These are phyloP conservation scores for Morinoia aosen DNA, from an alignment of 2,888 invertebrate genomes.

Conservation along the genomic window DNA sequence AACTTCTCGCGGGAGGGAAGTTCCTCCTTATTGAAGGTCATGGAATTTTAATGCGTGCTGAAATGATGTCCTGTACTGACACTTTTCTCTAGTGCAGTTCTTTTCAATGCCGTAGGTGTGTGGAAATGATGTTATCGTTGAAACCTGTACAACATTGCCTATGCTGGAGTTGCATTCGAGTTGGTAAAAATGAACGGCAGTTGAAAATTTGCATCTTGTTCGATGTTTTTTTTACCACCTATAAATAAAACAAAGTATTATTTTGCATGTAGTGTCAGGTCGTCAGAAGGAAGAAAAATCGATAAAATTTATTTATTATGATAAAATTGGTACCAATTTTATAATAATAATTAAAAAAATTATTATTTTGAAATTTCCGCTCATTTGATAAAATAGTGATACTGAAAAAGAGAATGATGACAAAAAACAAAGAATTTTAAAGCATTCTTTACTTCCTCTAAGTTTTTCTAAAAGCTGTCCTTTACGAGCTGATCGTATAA, in stretches of 20 bases:
- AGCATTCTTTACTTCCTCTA: no score
- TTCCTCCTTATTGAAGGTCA: background rate
- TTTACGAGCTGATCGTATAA: no score
- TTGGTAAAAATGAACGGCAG: background rate
- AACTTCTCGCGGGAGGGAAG: background rate
- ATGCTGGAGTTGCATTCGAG: background rate
- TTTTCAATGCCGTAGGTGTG: background rate
- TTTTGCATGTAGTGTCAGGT: background rate
- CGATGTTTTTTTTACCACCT: no score
- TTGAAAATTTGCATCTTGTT: no score
- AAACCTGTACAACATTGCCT: background rate
- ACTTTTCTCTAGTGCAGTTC: background rate
- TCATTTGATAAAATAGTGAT: no score
- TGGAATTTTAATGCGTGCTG: background rate
- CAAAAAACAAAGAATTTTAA: no score
- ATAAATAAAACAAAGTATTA: background rate
- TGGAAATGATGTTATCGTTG: background rate
- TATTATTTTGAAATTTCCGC: no score
- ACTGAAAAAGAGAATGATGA: no score
- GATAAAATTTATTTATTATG: background rate
- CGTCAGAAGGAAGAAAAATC: background rate
- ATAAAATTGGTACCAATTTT: no score
- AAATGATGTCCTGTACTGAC: background rate
- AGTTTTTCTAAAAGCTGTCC: no score
- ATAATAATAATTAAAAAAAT: no score